These are phyloP conservation scores for Haemorhous mexicanus DNA, from an alignment of 2,113 vertebrate species.

Conservation along the genomic window DNA sequence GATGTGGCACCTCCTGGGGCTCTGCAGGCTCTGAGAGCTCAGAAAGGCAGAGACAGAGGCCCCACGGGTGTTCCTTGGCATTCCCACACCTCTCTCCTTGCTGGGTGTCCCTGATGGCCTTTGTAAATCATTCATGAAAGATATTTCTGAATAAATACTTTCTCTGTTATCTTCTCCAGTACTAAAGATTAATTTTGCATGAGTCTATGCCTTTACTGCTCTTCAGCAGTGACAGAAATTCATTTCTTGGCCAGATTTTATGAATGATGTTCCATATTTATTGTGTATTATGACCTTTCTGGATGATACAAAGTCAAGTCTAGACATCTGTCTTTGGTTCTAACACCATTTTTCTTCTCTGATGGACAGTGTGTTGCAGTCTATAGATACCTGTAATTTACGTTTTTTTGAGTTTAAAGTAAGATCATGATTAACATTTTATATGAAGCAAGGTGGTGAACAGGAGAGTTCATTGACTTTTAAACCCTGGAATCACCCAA, in stretches of 20 bases:
- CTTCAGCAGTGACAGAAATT: background rate
- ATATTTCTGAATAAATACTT: background rate
- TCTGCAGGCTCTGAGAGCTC: background rate
- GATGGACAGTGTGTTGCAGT: background rate
- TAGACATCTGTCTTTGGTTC: background rate
- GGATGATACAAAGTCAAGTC: background rate
- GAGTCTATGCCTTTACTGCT: background rate
- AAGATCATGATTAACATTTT: background rate
- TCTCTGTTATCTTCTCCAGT: background rate
- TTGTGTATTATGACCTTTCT: background rate
- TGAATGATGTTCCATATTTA: background rate
- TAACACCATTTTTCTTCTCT: background rate
- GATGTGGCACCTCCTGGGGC: background rate
- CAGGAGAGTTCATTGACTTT: background rate
- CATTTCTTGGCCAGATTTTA: background rate
- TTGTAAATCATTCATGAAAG: background rate
- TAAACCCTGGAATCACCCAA: constrained; percentile 5
- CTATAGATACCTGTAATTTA: background rate
- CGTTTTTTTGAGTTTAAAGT: background rate
- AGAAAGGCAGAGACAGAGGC: background rate
- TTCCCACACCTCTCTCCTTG: background rate
- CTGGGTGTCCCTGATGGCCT: background rate
- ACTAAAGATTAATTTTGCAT: background rate
- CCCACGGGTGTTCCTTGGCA: fast-evolving
- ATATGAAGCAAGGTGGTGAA: background rate